Evolutionary conservation across 2,113 vertebrate genomes (phyloP).

Genomic region (Rallus limicola): DNA sequence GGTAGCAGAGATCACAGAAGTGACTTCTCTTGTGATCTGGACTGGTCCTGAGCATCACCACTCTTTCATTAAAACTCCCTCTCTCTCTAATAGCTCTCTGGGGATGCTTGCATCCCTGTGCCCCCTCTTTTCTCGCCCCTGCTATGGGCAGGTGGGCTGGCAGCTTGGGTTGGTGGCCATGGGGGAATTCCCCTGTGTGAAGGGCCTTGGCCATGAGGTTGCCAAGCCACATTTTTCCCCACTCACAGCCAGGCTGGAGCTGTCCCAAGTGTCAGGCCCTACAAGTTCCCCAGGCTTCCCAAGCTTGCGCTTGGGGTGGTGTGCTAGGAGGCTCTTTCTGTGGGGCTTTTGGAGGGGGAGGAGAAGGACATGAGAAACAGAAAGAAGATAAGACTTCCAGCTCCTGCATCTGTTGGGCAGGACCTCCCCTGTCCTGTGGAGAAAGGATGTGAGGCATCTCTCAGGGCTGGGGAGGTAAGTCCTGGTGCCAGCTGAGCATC

Average conservation of each 20-base stretch:
- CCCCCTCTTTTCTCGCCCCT: not conserved
- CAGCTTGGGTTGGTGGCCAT: not conserved
- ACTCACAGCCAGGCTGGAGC: not conserved
- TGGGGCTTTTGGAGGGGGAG: not conserved
- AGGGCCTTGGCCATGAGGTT: not conserved
- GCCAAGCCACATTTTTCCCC: not conserved
- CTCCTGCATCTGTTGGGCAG: not conserved
- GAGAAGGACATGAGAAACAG: not conserved
- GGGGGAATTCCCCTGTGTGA: not conserved
- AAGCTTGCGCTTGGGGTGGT: accelerated
- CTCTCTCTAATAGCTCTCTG: accelerated
- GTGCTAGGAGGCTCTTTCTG: not conserved
- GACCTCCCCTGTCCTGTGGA: not conserved
- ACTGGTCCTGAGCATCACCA: accelerated
- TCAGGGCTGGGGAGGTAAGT: not conserved
- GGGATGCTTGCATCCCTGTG: not conserved
- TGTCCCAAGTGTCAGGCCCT: not conserved
- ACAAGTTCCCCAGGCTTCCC: not conserved
- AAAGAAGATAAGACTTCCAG: not conserved
- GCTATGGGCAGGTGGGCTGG: not conserved
- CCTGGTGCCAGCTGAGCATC: not conserved
- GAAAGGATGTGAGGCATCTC: not conserved
- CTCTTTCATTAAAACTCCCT: not conserved
- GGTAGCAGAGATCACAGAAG: not conserved
- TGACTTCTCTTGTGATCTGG: not conserved